phyloP scores from a whole-genome alignment of 2,888 invertebrate genomes.

The Pomacea canaliculata region DNA sequence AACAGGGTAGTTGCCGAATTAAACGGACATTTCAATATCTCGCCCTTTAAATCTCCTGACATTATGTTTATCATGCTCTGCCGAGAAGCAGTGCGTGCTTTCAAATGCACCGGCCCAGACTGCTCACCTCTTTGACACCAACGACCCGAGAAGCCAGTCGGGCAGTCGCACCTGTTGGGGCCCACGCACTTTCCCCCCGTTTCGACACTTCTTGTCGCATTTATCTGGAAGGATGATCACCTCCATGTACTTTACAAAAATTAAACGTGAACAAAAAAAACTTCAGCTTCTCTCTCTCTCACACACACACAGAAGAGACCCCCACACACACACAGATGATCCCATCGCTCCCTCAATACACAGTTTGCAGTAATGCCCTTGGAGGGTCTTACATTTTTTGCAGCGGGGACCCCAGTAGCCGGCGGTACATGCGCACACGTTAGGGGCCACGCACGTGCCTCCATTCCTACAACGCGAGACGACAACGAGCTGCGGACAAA shows the following conservation, averaged over 20 bases:
- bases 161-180: constrained; percentile 59
- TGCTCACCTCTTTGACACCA: constrained; percentile 56
- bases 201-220: constrained; percentile 72
- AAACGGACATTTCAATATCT: neutral
- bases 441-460: constrained; percentile 83
- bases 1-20: neutral
- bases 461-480: constrained; percentile 84
- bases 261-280: neutral
- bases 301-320: neutral
- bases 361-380: neutral
- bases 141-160: constrained; percentile 54
- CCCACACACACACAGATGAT: neutral
- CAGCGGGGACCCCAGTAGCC: constrained; percentile 55
- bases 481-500: constrained; percentile 78
- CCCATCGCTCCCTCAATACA: too few species aligned
- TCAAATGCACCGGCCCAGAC: neutral
- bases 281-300: neutral
- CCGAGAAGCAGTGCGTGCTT: neutral
- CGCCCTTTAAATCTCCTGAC: neutral
- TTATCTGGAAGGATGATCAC: constrained; percentile 75
- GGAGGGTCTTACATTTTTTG: constrained; percentile 52
- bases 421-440: constrained; percentile 82
- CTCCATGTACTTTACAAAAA: constrained; percentile 17
- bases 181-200: constrained; percentile 63
- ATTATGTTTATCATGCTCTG: neutral